Base-by-base conservation (phyloP, 2,888 invertebrate genomes). In the Alloscopus bannaensis region DNA sequence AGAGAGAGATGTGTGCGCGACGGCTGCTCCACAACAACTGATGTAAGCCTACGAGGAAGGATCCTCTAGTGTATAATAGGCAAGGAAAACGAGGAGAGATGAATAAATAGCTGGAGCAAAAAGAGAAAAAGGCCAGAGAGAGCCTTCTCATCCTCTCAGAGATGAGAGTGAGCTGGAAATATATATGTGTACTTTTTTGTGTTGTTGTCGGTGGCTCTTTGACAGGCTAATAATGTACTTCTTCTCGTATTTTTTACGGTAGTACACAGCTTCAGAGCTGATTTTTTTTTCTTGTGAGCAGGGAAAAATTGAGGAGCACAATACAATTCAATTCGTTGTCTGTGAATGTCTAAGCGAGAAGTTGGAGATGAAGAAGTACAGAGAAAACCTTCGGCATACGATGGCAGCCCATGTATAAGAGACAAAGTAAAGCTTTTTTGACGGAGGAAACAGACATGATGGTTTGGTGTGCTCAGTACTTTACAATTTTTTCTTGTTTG, bases 151-250 rank as follows among this genome's bases (percentile, higher is more conserved):
- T 47, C 47, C 24, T 73, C 18, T 47, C n/a, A n/a, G n/a, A n/a
- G n/a, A n/a, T n/a, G n/a, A n/a, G n/a, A n/a, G n/a, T n/a, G n/a
- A n/a, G n/a, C n/a, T n/a, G n/a, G n/a, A n/a, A n/a, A n/a, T n/a
- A n/a, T n/a, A n/a, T n/a, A n/a, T n/a, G 59, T 71, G 59, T 70
- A 29, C 28, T 65, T 24, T 68, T 24, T 64, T 55, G 8, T 65
- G 64, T 22, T 64, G 26, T 59, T 71, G 78, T 78, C 78, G 78
- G 78, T 71, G 45, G 55, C 71, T 71, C 78, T 78, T 78, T 78
- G 78, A 78, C 71, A 52, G 71, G 65, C 78, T 70, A 78, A 78
- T 78, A 78, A 78, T 78, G 78, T 65, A 71, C 78, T 65, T 66
- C 40, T 45, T 65, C 36, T 26, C 66, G 6, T 13, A 50, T 57